Evolutionary conservation across 2,113 vertebrate species (phyloP).

Genomic region (Centrocercus urophasianus): DNA sequence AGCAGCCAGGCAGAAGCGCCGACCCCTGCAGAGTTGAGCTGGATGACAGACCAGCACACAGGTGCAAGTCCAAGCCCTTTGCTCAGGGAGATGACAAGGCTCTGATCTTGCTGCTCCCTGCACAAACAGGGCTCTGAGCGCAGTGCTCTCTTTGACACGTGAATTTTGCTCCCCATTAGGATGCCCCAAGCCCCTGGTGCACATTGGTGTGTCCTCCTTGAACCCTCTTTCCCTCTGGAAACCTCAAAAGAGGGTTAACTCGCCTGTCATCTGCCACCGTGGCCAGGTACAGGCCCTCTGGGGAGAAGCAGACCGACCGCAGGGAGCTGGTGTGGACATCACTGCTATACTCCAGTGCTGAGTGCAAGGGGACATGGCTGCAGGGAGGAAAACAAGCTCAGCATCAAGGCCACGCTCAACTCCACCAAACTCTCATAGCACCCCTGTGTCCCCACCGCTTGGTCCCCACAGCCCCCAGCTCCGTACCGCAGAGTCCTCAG

Average conservation of each 20-base stretch:
- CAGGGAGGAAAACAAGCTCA: neutral
- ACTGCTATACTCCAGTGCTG: constrained; percentile 60
- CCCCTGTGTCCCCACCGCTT: fast-evolving
- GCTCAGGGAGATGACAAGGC: neutral
- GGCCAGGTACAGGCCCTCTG: constrained; percentile 88
- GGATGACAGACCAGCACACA: fast-evolving
- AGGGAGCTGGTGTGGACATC: constrained; percentile 82
- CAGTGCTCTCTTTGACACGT: fast-evolving
- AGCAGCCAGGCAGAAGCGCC: neutral
- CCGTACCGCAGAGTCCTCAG: constrained; percentile 86
- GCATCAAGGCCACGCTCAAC: fast-evolving
- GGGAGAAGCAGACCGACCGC: constrained; percentile 90
- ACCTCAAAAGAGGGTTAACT: neutral
- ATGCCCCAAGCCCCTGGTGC: neutral
- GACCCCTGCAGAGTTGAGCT: neutral
- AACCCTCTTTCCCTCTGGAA: neutral
- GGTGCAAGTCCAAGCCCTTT: neutral
- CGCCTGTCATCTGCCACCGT: constrained; percentile 94
- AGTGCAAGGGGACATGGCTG: constrained; percentile 71
- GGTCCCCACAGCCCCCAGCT: fast-evolving
- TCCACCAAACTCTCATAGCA: neutral
- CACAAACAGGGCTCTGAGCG: neutral
- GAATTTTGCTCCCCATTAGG: neutral
- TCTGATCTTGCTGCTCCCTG: neutral
- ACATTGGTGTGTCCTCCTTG: neutral